phyloP scores from a whole-genome alignment of 2,113 vertebrate genomes.

The Lagenorhynchus albirostris region DNA sequence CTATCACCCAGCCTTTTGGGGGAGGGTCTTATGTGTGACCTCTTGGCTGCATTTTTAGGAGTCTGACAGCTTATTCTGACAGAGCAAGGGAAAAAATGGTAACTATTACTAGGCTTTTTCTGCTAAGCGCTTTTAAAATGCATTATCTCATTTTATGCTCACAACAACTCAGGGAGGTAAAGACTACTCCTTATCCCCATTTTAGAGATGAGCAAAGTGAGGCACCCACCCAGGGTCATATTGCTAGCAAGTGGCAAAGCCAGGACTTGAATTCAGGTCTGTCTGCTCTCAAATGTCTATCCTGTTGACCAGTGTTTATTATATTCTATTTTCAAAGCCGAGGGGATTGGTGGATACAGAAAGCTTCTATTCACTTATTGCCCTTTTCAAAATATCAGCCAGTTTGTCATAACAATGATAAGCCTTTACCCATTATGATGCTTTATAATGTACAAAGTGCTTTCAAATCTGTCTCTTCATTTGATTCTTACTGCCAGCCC shows the following conservation, averaged over 20 bases:
- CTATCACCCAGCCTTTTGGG: slow-evolving; percentile 34
- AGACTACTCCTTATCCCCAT: neutral
- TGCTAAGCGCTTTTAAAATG: neutral
- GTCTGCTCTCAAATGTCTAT: neutral
- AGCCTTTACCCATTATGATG: neutral
- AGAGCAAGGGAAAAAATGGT: neutral
- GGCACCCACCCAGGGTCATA: neutral
- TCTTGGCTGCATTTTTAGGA: neutral
- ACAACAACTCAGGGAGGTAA: neutral
- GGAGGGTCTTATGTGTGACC: neutral
- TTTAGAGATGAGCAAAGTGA: slow-evolving; percentile 6
- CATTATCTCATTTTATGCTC: neutral
- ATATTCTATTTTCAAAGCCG: neutral
- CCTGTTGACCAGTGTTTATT: neutral
- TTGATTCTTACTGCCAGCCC: neutral
- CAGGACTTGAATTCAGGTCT: neutral
- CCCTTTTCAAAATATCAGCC: neutral
- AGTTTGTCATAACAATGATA: neutral
- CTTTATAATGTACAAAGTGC: neutral
- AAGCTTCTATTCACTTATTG: neutral
- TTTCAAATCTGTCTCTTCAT: neutral
- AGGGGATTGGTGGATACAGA: neutral
- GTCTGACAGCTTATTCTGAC: neutral
- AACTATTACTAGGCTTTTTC: neutral
- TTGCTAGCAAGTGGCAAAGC: neutral